These are phyloP conservation scores for Nomada goodeniana DNA, from an alignment of 2,888 invertebrate species.

Conservation along the genomic window DNA sequence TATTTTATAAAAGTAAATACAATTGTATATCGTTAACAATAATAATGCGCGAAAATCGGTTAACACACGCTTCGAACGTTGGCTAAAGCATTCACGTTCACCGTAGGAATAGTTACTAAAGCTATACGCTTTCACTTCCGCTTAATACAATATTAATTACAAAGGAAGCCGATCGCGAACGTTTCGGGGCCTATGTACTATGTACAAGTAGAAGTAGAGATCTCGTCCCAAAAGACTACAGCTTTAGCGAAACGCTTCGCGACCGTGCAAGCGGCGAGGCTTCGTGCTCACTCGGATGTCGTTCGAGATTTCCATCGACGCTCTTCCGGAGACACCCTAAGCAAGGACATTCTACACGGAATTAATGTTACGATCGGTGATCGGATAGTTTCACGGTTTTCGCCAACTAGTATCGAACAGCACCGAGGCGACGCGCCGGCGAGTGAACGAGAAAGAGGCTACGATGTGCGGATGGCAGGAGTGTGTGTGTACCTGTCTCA, in stretches of 20 bases:
- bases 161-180: slow-evolving; percentile 40
- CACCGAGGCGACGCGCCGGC: too few relatives aligned
- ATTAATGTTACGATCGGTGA: slow-evolving; percentile 3
- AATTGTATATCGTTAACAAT: slow-evolving; percentile 62
- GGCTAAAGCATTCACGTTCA: slow-evolving; percentile 62
- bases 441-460: not conserved
- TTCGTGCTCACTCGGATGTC: not conserved
- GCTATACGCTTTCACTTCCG: slow-evolving; percentile 45
- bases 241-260: slow-evolving; percentile 24
- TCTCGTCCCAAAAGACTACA: not conserved
- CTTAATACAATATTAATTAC: slow-evolving; percentile 39
- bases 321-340: not conserved
- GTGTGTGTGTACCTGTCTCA: not conserved
- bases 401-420: too few relatives aligned
- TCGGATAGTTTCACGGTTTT: too few relatives aligned
- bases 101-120: slow-evolving; percentile 55
- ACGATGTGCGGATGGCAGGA: not conserved
- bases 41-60: slow-evolving; percentile 61
- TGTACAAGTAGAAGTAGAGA: slow-evolving; percentile 19
- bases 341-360: slow-evolving; percentile 3
- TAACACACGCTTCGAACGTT: slow-evolving; percentile 61
- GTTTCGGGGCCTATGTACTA: slow-evolving; percentile 50
- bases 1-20: slow-evolving; percentile 64
- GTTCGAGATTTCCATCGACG: slow-evolving; percentile 1
- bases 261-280: slow-evolving; percentile 7